Conservation (phyloP, 2,888 invertebrate genomes). For the Acheta domesticus region DNA sequence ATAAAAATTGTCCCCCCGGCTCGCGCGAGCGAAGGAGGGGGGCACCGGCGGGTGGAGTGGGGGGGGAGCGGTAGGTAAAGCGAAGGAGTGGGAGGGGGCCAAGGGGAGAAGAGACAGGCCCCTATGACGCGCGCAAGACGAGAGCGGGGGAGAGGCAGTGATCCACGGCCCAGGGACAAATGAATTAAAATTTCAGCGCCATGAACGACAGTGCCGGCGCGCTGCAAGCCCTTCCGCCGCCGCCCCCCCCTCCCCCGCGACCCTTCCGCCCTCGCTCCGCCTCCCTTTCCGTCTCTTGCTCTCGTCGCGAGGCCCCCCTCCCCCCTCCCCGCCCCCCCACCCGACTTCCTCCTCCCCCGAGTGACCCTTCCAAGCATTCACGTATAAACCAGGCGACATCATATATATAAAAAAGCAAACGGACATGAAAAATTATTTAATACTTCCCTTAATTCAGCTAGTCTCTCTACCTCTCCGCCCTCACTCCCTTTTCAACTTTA, state of each 20-base stretch:
- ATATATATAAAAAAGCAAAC: slow-evolving; percentile 33
- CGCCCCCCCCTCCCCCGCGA: slow-evolving; percentile 21
- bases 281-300: slow-evolving; percentile 23
- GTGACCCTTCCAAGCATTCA: slow-evolving; percentile 29
- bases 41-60: neutral
- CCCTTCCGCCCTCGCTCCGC: slow-evolving; percentile 20
- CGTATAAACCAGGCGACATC: slow-evolving; percentile 9
- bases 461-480: slow-evolving; percentile 19
- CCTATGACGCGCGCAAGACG: neutral
- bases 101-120: slow-evolving; percentile 12
- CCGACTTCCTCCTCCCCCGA: slow-evolving; percentile 23
- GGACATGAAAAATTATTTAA: slow-evolving; percentile 39
- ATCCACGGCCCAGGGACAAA: slow-evolving; percentile 31
- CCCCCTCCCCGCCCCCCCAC: slow-evolving; percentile 20
- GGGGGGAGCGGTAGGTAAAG: neutral
- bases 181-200: slow-evolving; percentile 37
- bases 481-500: slow-evolving; percentile 26
- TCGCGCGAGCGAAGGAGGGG: neutral
- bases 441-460: slow-evolving; percentile 38
- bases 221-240: slow-evolving; percentile 20
- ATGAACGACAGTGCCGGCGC: slow-evolving; percentile 33
- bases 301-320: slow-evolving; percentile 4
- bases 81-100: slow-evolving; percentile 8
- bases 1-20: neutral
- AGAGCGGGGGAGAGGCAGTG: neutral